Percentiles rank a stretch among this genome's conserved stretches.
Evolutionary conservation across 64 coral and sea anemone species (phyloP).

Genomic region (Platygyra sinensis): DNA sequence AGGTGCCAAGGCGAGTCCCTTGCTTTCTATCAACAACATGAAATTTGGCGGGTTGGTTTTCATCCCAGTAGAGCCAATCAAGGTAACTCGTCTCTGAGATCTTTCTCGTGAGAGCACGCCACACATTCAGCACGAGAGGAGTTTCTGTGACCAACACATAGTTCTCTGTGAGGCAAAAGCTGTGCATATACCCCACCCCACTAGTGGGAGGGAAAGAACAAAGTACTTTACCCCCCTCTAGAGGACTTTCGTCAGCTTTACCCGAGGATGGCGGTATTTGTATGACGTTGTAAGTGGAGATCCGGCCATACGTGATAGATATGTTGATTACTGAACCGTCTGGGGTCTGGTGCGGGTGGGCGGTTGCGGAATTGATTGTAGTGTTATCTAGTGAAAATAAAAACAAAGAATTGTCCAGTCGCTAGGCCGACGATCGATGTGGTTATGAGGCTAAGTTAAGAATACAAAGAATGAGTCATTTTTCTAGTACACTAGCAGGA

Average conservation of each 20-base stretch:
- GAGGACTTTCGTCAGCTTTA: conserved; percentile 41
- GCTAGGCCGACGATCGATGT: no score
- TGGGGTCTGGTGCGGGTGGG: conserved; percentile 69
- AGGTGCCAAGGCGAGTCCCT: conserved; percentile 49
- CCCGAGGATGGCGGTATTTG: conserved; percentile 61
- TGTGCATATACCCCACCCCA: conserved; percentile 66
- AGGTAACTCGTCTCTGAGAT: conserved; percentile 48
- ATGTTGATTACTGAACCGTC: conserved; percentile 81
- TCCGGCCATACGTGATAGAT: conserved; percentile 6
- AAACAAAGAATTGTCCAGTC: no score
- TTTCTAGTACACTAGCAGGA: no score
- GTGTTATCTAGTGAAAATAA: conserved; percentile 20
- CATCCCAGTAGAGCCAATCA: conserved; percentile 68
- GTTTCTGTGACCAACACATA: conserved; percentile 73
- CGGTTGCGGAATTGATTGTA: conserved; percentile 7
- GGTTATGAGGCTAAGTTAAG: no score
- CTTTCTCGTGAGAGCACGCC: conserved; percentile 17
- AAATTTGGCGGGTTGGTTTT: conserved; percentile 48
- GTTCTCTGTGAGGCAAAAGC: conserved; percentile 89
- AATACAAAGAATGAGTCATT: no score
- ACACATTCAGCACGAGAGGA: conserved; percentile 47
- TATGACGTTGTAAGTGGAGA: conserved; percentile 48
- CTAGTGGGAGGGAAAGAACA: conserved; percentile 47
- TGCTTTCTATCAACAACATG: conserved; percentile 65
- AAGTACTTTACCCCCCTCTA: conserved; percentile 71